Evolutionary conservation across 2,113 vertebrate species (phyloP).

Genomic region (Mus spicilegus): DNA sequence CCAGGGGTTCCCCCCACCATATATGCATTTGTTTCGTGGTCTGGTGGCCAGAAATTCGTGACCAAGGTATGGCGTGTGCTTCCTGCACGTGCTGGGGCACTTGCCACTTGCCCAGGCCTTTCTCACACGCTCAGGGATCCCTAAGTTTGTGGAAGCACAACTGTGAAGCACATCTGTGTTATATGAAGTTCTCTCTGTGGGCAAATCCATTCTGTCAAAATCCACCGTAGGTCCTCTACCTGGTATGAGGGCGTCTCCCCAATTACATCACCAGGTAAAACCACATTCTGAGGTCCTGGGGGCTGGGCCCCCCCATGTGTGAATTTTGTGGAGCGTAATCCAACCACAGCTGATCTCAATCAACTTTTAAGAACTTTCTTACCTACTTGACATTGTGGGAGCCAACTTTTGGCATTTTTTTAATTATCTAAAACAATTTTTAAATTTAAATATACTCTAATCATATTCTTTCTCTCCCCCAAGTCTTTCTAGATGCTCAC

Average conservation of each 20-base stretch:
- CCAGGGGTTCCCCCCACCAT: neutral
- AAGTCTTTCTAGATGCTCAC: neutral
- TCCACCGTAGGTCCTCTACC: neutral
- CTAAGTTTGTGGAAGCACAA: neutral
- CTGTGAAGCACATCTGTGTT: too few relatives aligned
- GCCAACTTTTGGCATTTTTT: neutral
- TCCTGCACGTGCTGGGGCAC: neutral
- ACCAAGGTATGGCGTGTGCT: fast-evolving
- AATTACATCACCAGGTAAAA: neutral
- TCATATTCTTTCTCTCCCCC: neutral
- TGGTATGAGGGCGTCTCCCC: neutral
- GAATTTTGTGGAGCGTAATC: neutral
- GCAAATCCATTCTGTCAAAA: neutral
- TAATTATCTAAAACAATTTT: neutral
- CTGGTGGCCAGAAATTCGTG: neutral
- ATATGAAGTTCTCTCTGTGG: fast-evolving
- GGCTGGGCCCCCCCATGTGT: fast-evolving
- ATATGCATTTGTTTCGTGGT: neutral
- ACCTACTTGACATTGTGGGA: neutral
- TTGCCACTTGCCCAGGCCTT: neutral
- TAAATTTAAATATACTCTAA: neutral
- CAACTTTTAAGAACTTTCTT: neutral
- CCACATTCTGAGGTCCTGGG: neutral
- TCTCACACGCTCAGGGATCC: neutral
- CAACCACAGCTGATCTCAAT: neutral